Evolutionary conservation across 2,113 vertebrate genomes (phyloP).

Genomic region (Sturnira hondurensis): DNA sequence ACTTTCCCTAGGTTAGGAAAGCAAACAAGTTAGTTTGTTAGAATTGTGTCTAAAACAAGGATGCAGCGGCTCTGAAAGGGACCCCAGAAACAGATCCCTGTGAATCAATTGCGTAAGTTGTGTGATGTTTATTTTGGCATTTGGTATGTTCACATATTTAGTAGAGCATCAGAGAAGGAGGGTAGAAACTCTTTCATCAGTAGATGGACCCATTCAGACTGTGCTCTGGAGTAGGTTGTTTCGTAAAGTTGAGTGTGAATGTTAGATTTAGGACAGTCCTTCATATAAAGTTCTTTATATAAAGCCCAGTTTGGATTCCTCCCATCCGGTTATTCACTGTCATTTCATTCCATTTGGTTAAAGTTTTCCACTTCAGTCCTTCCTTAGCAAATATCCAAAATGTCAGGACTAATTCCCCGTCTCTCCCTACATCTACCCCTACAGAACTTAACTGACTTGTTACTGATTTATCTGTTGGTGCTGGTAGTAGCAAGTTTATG

Average conservation of each 20-base stretch:
- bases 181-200: background rate
- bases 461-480: background rate
- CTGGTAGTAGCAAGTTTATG: background rate
- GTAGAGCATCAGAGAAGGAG: background rate
- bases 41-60: constrained; percentile 16
- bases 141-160: background rate
- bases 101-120: background rate
- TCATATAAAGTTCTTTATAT: background rate
- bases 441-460: background rate
- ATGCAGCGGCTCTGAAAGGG: background rate
- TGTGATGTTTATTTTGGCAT: background rate
- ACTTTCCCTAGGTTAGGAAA: background rate
- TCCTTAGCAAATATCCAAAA: background rate
- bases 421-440: background rate
- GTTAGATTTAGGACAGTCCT: background rate
- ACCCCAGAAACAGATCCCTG: background rate
- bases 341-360: background rate
- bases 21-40: background rate
- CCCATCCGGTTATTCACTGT: background rate
- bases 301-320: background rate
- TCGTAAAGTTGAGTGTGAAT: background rate
- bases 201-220: background rate
- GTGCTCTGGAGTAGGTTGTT: background rate
- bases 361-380: background rate
- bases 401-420: background rate